phyloP scores from a whole-genome alignment of 2,113 vertebrate species.

The Andinoacara biseriatus region DNA sequence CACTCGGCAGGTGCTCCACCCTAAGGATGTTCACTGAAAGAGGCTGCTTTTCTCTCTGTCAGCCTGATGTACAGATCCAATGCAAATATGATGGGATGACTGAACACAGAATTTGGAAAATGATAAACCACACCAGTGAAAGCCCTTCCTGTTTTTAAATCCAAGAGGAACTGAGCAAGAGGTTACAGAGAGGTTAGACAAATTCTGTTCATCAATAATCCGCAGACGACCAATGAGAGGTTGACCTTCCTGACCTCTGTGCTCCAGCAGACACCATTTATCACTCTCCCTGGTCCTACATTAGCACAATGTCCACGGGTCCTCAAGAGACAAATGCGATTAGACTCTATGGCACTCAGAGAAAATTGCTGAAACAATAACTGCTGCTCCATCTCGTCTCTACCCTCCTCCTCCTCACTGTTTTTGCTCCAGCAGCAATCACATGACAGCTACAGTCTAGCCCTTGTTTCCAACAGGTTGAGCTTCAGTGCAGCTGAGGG shows the following conservation, averaged over 20 bases:
- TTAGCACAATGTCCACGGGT: slow-evolving; percentile 53
- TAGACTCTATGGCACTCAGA: slow-evolving; percentile 50
- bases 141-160: slow-evolving; percentile 3
- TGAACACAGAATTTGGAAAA: slow-evolving; percentile 16
- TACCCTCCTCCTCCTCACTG: slow-evolving; percentile 24
- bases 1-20: slow-evolving; percentile 31
- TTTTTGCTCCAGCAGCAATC: slow-evolving; percentile 58
- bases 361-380: slow-evolving; percentile 66
- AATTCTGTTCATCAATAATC: slow-evolving; percentile 71
- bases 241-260: slow-evolving; percentile 65
- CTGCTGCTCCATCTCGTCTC: slow-evolving; percentile 30
- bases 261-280: slow-evolving; percentile 73
- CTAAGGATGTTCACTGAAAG: neutral
- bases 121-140: slow-evolving; percentile 19
- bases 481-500: slow-evolving; percentile 53
- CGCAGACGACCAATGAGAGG: slow-evolving; percentile 68
- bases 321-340: slow-evolving; percentile 54
- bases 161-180: slow-evolving; percentile 45
- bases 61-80: neutral
- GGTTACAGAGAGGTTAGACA: slow-evolving; percentile 66
- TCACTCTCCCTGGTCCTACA: slow-evolving; percentile 61
- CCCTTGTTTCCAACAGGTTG: slow-evolving; percentile 62
- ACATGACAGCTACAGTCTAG: slow-evolving; percentile 65
- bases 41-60: neutral
- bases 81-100: slow-evolving; percentile 5